A percentile compares a stretch with the other conserved stretches of the same genome.
Evolutionary conservation across 1,140 invertebrate genomes (phyloP).

Genomic region (Planococcus citri): DNA sequence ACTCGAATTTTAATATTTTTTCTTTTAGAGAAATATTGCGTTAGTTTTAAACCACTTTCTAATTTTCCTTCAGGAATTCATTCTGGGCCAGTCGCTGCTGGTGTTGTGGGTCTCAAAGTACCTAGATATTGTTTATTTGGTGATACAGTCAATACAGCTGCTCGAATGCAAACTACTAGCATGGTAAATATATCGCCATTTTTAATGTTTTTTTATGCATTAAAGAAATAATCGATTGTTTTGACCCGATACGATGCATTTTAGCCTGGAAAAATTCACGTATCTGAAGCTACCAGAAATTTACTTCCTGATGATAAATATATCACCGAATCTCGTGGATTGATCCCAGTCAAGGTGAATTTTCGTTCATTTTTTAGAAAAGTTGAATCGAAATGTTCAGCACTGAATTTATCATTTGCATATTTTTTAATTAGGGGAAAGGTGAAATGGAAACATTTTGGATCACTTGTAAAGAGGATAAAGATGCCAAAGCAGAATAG

Average conservation of each 20-base stretch:
- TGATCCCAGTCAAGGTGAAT: slow-evolving; percentile 60
- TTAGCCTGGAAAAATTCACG: slow-evolving; percentile 57
- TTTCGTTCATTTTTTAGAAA: slow-evolving; percentile 24
- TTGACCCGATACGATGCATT: background rate
- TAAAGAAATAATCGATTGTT: background rate
- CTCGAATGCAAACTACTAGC: slow-evolving; percentile 69
- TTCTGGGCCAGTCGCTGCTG: slow-evolving; percentile 63
- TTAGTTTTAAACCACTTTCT: too few species aligned
- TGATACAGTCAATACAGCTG: slow-evolving; percentile 76
- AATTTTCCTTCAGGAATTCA: slow-evolving; percentile 56
- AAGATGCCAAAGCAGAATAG: background rate
- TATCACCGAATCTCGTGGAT: slow-evolving; percentile 47
- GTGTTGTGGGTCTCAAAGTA: slow-evolving; percentile 63
- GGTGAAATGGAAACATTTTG: slow-evolving; percentile 63
- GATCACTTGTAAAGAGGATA: slow-evolving; percentile 34
- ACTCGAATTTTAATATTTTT: too few species aligned
- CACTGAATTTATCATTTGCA: slow-evolving; percentile 14
- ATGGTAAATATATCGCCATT: slow-evolving; percentile 38
- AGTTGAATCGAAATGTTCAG: too few species aligned
- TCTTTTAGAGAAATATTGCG: too few species aligned
- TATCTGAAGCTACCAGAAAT: slow-evolving; percentile 49
- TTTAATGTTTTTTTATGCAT: slow-evolving; percentile 17
- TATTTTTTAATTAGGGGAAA: slow-evolving; percentile 44
- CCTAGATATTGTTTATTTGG: slow-evolving; percentile 69
- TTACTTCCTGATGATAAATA: slow-evolving; percentile 44